phyloP scores from a whole-genome alignment of 2,113 vertebrate genomes.

The Megaleporinus macrocephalus region DNA sequence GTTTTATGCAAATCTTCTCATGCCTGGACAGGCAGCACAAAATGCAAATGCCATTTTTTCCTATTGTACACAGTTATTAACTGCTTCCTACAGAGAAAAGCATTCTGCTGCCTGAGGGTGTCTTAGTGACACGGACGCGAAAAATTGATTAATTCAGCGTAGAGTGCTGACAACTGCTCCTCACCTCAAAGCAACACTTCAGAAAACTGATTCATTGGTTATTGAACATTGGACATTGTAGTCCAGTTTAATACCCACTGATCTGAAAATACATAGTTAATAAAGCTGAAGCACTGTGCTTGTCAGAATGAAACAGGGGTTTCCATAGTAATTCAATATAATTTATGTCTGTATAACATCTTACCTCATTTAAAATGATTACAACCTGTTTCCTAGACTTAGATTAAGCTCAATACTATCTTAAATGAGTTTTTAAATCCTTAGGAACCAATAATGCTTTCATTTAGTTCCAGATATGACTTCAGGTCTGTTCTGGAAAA shows the following conservation, averaged over 20 bases:
- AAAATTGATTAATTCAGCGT: not conserved
- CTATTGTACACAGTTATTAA: not conserved
- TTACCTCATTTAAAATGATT: not conserved
- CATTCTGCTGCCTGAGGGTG: slow-evolving; percentile 4
- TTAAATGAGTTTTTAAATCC: too few species aligned
- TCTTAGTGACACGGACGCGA: not conserved
- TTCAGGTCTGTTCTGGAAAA: too few species aligned
- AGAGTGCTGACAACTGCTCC: too few species aligned
- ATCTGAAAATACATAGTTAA: too few species aligned
- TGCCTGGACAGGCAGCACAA: slow-evolving; percentile 33
- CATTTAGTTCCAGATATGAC: too few species aligned
- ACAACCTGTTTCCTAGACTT: not conserved
- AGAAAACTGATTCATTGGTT: too few species aligned
- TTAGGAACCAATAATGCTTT: too few species aligned
- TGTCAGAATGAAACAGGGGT: too few species aligned
- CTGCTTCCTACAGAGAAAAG: not conserved
- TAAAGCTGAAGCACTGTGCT: not conserved
- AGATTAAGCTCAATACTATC: too few species aligned
- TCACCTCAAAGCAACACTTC: too few species aligned
- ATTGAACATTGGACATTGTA: too few species aligned
- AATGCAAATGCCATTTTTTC: not conserved
- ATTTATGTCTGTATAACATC: not conserved
- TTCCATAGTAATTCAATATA: not conserved
- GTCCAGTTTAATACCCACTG: too few species aligned
- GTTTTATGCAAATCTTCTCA: not conserved